A percentile compares a stretch with the other conserved stretches of the same genome.
Conservation (phyloP, 2,113 vertebrate species). For the Ochotona curzoniae region DNA sequence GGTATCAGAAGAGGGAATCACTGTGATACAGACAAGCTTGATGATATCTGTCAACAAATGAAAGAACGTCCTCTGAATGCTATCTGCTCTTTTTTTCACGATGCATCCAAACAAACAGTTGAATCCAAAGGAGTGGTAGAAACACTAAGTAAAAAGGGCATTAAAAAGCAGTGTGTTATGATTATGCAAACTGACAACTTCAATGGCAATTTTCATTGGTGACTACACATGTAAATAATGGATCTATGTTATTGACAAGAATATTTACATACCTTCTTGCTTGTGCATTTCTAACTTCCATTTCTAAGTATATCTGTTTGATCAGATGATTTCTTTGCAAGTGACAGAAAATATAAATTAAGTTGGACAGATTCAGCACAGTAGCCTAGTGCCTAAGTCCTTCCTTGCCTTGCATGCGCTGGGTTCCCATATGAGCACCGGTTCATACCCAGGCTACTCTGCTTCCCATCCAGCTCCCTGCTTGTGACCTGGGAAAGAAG, state of each 20-base stretch:
- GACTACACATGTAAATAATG: constrained; percentile 31
- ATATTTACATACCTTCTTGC: neutral
- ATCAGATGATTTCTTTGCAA: constrained; percentile 31
- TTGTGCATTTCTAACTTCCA: neutral
- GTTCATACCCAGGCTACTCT: too few species aligned
- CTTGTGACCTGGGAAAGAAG: too few species aligned
- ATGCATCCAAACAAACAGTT: neutral
- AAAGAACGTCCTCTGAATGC: constrained; percentile 44
- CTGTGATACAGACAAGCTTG: constrained; percentile 42
- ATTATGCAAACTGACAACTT: neutral
- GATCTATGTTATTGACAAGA: neutral
- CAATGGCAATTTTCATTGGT: constrained; percentile 44
- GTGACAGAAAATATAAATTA: neutral
- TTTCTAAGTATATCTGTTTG: neutral
- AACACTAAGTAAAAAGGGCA: neutral
- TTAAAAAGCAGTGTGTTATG: too few species aligned
- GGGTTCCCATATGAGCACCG: too few species aligned
- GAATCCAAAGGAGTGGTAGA: constrained; percentile 20
- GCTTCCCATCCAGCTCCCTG: too few species aligned
- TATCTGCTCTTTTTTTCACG: neutral
- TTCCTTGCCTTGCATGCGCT: too few species aligned
- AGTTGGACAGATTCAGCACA: neutral
- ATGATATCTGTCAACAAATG: constrained; percentile 38
- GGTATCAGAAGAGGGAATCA: constrained; percentile 37
- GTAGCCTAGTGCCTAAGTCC: too few species aligned